A percentile compares a stretch with the other conserved stretches of the same genome.
phyloP scores from a whole-genome alignment of 2,888 invertebrate genomes.

The Tetragnatha montana region DNA sequence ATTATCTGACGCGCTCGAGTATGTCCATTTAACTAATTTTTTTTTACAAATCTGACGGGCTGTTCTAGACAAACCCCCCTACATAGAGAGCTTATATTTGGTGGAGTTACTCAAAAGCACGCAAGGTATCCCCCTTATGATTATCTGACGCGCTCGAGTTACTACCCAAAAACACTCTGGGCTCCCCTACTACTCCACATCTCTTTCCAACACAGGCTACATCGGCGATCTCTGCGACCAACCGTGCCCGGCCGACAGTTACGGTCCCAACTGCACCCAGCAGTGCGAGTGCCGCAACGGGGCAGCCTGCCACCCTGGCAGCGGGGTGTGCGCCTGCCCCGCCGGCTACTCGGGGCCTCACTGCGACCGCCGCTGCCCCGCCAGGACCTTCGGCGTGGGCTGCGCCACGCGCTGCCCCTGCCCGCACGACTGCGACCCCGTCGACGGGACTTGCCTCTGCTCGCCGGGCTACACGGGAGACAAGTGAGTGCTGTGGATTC shows the following conservation, averaged over 20 bases:
- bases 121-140: too few species aligned
- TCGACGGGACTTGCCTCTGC: slow-evolving; percentile 72
- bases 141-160: too few species aligned
- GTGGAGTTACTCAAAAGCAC: too few species aligned
- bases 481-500: slow-evolving; percentile 60
- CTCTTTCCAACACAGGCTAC: slow-evolving; percentile 21
- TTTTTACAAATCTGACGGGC: too few species aligned
- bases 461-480: slow-evolving; percentile 72
- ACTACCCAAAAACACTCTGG: too few species aligned
- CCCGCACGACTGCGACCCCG: slow-evolving; percentile 63
- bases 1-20: too few species aligned
- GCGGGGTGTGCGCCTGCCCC: slow-evolving; percentile 82
- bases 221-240: slow-evolving; percentile 49
- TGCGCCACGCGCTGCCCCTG: slow-evolving; percentile 47
- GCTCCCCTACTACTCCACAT: neutral
- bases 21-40: too few species aligned
- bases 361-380: slow-evolving; percentile 75
- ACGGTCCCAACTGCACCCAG: slow-evolving; percentile 87
- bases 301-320: slow-evolving; percentile 79
- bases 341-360: slow-evolving; percentile 78
- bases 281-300: slow-evolving; percentile 88
- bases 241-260: slow-evolving; percentile 80
- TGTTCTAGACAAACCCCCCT: too few species aligned
- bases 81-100: too few species aligned
- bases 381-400: slow-evolving; percentile 58